phyloP scores from a whole-genome alignment of 2,888 invertebrate species.

The Eudemis profundana region DNA sequence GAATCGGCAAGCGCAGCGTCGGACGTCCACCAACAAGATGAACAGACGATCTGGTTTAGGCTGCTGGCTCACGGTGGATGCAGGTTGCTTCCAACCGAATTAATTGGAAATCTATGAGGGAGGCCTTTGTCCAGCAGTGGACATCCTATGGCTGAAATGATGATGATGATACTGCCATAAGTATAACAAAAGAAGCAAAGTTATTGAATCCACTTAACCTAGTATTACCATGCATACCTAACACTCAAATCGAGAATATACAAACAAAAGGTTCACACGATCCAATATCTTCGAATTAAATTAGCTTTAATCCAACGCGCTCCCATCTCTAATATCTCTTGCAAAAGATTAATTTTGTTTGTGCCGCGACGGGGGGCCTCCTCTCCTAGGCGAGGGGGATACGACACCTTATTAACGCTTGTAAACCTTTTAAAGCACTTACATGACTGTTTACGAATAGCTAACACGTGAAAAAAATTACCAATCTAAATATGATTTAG shows the following conservation, averaged over 20 bases:
- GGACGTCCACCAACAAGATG: too few species aligned
- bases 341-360: constrained; percentile 31
- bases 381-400: constrained; percentile 4
- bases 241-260: neutral
- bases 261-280: neutral
- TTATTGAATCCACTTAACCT: neutral
- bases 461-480: too few species aligned
- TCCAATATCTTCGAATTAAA: constrained; percentile 27
- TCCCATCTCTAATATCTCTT: constrained; percentile 20
- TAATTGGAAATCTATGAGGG: too few species aligned
- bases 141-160: too few species aligned
- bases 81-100: too few species aligned
- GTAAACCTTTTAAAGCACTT: constrained; percentile 19
- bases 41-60: too few species aligned
- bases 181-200: too few species aligned
- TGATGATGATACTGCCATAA: too few species aligned
- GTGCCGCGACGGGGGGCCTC: constrained; percentile 26
- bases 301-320: constrained; percentile 26
- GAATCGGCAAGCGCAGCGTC: too few species aligned
- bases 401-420: constrained; percentile 26
- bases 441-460: neutral
- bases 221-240: neutral
- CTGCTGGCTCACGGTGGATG: too few species aligned
- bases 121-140: too few species aligned
- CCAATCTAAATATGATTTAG: too few species aligned